phyloP scores from a whole-genome alignment of 2,113 vertebrate genomes.

The Alethe diademata region DNA sequence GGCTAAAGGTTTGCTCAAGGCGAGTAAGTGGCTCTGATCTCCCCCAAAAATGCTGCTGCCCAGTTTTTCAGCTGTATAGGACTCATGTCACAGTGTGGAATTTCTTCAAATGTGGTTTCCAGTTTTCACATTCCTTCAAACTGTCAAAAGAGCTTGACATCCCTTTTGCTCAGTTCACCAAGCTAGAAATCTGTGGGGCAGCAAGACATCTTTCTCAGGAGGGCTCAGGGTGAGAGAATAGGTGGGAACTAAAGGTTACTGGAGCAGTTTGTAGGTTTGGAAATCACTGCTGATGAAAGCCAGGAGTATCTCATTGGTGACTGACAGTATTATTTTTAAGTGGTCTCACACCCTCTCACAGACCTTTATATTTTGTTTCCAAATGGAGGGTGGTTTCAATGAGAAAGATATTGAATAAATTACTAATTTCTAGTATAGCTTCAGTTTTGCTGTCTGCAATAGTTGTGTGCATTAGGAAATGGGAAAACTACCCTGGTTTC shows the following conservation, averaged over 20 bases:
- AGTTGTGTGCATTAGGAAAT: background rate
- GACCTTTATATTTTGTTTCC: background rate
- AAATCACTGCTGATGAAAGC: background rate
- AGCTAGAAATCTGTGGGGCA: background rate
- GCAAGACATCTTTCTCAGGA: background rate
- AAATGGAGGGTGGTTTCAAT: background rate
- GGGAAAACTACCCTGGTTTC: background rate
- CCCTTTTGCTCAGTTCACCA: background rate
- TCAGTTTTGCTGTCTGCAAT: background rate
- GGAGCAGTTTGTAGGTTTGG: background rate
- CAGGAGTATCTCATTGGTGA: background rate
- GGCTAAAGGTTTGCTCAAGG: background rate
- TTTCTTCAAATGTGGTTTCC: background rate
- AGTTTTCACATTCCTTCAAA: background rate
- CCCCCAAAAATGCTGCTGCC: background rate
- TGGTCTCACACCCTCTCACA: background rate
- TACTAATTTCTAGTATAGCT: background rate
- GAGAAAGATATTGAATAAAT: background rate
- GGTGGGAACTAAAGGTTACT: background rate
- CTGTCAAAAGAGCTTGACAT: background rate
- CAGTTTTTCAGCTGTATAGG: background rate
- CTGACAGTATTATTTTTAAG: background rate
- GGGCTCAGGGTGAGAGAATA: background rate
- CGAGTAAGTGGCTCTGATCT: background rate
- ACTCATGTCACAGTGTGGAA: background rate